Evolutionary conservation across 2,888 invertebrate genomes (phyloP).

Genomic region (Saturnia japonica): DNA sequence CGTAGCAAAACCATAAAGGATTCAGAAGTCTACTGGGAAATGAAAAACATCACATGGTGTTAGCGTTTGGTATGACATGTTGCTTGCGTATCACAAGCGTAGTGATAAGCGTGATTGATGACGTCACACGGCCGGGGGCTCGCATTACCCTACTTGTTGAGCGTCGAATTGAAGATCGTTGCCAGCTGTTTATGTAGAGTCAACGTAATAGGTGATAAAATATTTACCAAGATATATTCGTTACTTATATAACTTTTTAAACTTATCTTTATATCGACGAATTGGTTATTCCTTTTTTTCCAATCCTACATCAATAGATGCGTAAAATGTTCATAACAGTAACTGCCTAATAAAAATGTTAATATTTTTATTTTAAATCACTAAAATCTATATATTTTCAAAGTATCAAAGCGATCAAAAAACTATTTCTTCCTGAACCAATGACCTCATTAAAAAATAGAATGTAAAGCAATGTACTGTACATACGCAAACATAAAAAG

Average conservation of each 20-base stretch:
- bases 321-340: not conserved
- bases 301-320: not conserved
- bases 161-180: conserved; percentile 24
- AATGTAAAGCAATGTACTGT: not conserved
- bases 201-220: not conserved
- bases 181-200: not conserved
- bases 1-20: conserved; percentile 16
- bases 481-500: not conserved
- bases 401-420: not conserved
- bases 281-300: not conserved
- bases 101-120: conserved; percentile 77
- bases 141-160: conserved; percentile 58
- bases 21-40: conserved; percentile 12
- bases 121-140: conserved; percentile 52
- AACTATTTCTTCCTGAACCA: not conserved
- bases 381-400: not conserved
- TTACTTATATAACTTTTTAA: not conserved
- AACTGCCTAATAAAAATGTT: not conserved
- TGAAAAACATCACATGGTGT: conserved; percentile 23
- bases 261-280: not conserved
- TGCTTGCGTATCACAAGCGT: conserved; percentile 40
- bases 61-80: conserved; percentile 37
- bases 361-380: not conserved
- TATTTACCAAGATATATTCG: not conserved
- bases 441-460: not conserved